Conservation (phyloP, 2,113 vertebrate species). For the Gymnarchus niloticus region DNA sequence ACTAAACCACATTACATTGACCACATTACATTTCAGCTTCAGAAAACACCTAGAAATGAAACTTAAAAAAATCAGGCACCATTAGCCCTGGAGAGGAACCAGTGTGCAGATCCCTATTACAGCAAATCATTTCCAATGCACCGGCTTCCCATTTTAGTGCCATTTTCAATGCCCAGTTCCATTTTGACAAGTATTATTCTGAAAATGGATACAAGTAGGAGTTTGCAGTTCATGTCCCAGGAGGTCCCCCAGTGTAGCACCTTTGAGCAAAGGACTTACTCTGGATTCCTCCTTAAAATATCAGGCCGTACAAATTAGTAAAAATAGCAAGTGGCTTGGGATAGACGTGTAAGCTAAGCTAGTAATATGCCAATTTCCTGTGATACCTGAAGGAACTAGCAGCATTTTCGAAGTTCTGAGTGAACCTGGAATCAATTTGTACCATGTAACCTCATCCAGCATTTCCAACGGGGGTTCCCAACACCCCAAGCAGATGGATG, state of each 20-base stretch:
- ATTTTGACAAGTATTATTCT: background rate
- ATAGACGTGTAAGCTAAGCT: constrained; percentile 5
- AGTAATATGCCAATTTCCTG: background rate
- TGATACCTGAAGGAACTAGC: background rate
- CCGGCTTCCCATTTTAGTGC: background rate
- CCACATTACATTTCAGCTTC: background rate
- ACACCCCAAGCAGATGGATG: background rate
- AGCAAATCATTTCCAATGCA: background rate
- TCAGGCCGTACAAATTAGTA: background rate
- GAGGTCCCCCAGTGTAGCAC: background rate
- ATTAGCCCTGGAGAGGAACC: background rate
- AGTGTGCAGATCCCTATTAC: too few relatives aligned
- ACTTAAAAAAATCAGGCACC: background rate
- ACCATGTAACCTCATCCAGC: background rate
- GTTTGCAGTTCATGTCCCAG: background rate
- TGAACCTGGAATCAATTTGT: background rate
- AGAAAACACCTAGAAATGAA: background rate
- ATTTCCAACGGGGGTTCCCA: background rate
- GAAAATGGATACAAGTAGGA: background rate
- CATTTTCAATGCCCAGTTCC: background rate
- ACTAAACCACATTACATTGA: background rate
- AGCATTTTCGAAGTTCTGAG: background rate
- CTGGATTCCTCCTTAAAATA: constrained; percentile 1
- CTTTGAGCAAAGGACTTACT: background rate
- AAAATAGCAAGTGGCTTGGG: background rate